These are phyloP conservation scores for Tenebrosternarchus preto DNA, from an alignment of 2,113 vertebrate species.

Conservation along the genomic window DNA sequence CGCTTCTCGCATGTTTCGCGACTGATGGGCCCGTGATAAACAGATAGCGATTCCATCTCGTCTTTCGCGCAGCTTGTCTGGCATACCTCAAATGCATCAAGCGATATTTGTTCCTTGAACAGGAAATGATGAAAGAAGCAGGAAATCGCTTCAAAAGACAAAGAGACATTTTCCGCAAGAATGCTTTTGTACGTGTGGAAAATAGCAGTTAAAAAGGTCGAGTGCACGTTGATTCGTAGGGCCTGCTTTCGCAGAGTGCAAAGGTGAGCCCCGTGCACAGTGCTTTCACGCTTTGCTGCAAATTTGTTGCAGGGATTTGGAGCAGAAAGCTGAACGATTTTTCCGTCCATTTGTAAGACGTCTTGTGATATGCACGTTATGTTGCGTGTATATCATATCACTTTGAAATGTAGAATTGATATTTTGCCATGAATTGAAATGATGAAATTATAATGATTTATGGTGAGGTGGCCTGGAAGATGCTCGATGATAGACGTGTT, in stretches of 20 bases:
- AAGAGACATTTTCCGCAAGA: neutral
- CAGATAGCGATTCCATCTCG: neutral
- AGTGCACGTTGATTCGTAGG: neutral
- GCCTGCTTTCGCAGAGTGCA: neutral
- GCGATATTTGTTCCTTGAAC: constrained; percentile 6
- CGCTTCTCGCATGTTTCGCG: constrained; percentile 72
- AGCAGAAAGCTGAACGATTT: neutral
- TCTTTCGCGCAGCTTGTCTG: neutral
- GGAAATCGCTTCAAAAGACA: constrained; percentile 29
- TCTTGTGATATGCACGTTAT: too few species aligned
- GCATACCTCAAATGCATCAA: constrained; percentile 2
- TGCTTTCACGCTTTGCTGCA: neutral
- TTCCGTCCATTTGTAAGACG: too few species aligned
- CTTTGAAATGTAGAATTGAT: too few species aligned
- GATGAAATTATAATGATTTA: too few species aligned
- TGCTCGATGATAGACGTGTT: too few species aligned
- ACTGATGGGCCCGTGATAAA: constrained; percentile 78
- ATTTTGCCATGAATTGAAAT: too few species aligned
- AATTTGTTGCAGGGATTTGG: neutral
- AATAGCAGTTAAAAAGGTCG: constrained; percentile 17
- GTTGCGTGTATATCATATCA: too few species aligned
- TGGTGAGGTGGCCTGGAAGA: too few species aligned
- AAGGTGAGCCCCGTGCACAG: neutral
- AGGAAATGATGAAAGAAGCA: constrained; percentile 30
- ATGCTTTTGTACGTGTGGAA: neutral